Percentiles rank a stretch among this genome's conserved stretches.
phyloP scores from a whole-genome alignment of 2,797 vertebrate species.

The Eupleurogrammus muticus region DNA sequence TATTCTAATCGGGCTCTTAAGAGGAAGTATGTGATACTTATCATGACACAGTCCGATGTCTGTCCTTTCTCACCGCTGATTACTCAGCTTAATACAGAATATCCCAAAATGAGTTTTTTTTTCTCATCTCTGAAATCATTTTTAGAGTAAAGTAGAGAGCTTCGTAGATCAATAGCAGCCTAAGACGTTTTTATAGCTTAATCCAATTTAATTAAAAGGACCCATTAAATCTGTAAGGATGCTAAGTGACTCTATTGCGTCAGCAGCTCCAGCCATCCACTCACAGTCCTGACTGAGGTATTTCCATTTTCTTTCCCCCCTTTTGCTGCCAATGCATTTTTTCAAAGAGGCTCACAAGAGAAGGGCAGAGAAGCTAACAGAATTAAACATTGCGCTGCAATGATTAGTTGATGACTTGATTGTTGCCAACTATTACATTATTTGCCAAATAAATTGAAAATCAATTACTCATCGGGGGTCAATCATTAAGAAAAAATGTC shows the following conservation, averaged over 20 bases:
- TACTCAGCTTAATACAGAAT: conserved; percentile 45
- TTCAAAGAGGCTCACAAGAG: background rate
- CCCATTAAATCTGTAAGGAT: conserved; percentile 75
- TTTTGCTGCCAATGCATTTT: conserved; percentile 24
- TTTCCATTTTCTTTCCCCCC: background rate
- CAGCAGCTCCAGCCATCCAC: conserved; percentile 43
- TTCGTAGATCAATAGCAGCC: conserved; percentile 73
- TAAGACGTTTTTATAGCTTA: conserved; percentile 74
- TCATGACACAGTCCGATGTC: conserved; percentile 11
- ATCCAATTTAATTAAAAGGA: conserved; percentile 84
- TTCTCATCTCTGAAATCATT: conserved; percentile 59
- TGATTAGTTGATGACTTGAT: background rate
- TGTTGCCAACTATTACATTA: background rate
- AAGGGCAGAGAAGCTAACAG: conserved; percentile 22
- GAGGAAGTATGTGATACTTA: conserved; percentile 9
- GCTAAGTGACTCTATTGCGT: conserved; percentile 62
- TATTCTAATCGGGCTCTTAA: conserved; percentile 41
- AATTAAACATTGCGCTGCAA: background rate
- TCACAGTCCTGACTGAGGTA: conserved; percentile 12
- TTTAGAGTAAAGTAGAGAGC: conserved; percentile 60
- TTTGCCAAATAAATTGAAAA: background rate
- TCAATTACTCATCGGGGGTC: background rate
- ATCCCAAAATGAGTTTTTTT: conserved; percentile 22
- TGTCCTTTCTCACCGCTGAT: conserved; percentile 30
- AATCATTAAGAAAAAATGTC: background rate